Conservation (phyloP, 37 sponge, comb jelly and placozoan genomes). For the Hexactinellida sp. region DNA sequence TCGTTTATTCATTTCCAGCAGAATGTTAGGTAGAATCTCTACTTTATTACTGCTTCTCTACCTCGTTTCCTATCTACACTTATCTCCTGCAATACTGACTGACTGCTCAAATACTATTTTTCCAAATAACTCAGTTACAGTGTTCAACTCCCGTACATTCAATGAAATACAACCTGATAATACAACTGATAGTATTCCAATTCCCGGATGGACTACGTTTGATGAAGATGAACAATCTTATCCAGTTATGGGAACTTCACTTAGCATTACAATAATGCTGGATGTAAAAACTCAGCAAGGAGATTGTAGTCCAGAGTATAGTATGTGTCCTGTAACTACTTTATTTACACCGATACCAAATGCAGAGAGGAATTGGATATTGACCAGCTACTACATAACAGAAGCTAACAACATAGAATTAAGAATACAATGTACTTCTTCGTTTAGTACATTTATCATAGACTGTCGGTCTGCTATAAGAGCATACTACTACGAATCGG, state of each 20-base stretch:
- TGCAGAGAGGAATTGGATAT: neutral
- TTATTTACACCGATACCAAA: neutral
- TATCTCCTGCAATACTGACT: too few species aligned
- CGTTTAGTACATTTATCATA: neutral
- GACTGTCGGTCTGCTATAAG: neutral
- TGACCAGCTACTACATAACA: neutral
- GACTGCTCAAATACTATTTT: neutral
- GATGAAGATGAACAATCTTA: neutral
- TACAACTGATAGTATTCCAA: neutral
- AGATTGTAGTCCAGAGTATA: neutral
- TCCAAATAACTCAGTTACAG: neutral
- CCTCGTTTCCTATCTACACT: too few species aligned
- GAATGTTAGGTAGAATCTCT: too few species aligned
- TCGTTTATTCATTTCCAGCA: too few species aligned
- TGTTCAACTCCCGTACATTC: neutral
- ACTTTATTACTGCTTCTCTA: too few species aligned
- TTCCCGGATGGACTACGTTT: neutral
- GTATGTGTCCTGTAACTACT: neutral
- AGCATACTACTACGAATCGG: neutral
- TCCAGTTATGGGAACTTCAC: neutral
- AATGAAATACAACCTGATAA: neutral
- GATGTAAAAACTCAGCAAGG: too few species aligned
- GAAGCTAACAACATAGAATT: neutral
- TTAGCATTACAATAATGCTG: too few species aligned
- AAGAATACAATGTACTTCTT: neutral